Evolutionary conservation across 1,140 invertebrate genomes (phyloP).

Genomic region (Pseudobourletiella spinata): DNA sequence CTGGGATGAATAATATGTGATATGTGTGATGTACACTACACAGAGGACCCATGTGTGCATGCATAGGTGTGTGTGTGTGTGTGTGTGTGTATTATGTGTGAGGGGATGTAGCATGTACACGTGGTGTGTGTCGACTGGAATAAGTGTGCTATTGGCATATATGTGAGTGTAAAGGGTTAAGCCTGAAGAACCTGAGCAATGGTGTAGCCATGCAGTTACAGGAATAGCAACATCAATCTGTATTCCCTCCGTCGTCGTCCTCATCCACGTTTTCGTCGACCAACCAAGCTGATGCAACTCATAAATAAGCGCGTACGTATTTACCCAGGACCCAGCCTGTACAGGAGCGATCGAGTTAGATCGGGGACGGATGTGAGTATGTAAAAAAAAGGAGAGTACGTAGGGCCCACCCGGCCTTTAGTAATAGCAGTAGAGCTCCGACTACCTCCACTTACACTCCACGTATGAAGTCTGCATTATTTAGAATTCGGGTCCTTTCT

Average conservation of each 20-base stretch:
- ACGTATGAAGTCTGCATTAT: neutral
- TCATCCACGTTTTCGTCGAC: slow-evolving; percentile 17
- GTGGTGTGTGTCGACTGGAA: neutral
- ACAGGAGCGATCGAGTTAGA: no score
- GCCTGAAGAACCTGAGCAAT: slow-evolving; percentile 5
- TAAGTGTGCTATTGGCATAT: neutral
- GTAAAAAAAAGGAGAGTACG: no score
- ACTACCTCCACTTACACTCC: neutral
- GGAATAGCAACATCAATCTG: slow-evolving; percentile 19
- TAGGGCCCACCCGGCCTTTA: no score
- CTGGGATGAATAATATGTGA: slow-evolving; percentile 12
- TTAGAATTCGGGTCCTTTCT: neutral
- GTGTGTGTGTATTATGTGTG: no score
- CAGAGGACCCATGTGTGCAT: neutral
- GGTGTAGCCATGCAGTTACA: slow-evolving; percentile 5
- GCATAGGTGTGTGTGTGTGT: neutral
- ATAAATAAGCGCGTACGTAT: slow-evolving; percentile 21
- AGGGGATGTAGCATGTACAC: slow-evolving; percentile 2
- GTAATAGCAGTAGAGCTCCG: no score
- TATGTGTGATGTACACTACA: neutral
- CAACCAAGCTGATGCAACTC: slow-evolving; percentile 21
- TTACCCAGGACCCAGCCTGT: neutral
- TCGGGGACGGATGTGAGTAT: no score
- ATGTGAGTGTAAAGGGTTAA: neutral
- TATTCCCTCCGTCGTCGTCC: slow-evolving; percentile 12